A percentile compares a stretch with the other conserved stretches of the same genome.
These are phyloP conservation scores for Peromyscus aztecus DNA, from an alignment of 2,797 vertebrate genomes.

Conservation along the genomic window DNA sequence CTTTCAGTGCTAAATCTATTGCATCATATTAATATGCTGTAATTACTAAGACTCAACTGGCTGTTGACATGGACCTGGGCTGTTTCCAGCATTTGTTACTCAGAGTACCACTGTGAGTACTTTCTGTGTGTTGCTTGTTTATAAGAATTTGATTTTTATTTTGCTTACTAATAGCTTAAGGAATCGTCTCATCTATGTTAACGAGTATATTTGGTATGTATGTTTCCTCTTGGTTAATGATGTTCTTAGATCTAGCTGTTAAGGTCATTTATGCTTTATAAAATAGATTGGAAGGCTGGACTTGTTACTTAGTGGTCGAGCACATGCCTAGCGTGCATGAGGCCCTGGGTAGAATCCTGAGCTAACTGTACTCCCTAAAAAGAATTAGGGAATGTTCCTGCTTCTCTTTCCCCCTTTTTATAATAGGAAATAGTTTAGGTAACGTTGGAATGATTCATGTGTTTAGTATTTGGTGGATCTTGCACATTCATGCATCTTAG, in stretches of 20 bases:
- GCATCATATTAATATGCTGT: neutral
- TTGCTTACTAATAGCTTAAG: slow-evolving; percentile 11
- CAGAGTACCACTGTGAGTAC: neutral
- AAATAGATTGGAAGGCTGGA: neutral
- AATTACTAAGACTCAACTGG: slow-evolving; percentile 19
- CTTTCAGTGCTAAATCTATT: neutral
- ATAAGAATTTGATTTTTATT: slow-evolving; percentile 26
- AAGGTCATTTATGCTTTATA: neutral
- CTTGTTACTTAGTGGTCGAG: neutral
- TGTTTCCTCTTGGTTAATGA: slow-evolving; percentile 33
- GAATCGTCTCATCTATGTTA: neutral
- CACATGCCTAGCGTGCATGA: neutral
- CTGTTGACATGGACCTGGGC: neutral
- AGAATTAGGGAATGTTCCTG: neutral
- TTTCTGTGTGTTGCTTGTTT: neutral
- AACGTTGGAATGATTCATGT: neutral
- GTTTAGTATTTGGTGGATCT: slow-evolving; percentile 29
- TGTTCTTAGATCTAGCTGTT: neutral
- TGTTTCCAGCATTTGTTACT: slow-evolving; percentile 7
- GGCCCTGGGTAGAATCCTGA: neutral
- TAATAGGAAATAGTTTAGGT: neutral
- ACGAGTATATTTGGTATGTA: neutral
- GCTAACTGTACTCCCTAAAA: neutral
- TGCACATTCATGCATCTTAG: neutral
- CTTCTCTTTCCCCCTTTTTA: neutral